Percentiles rank a stretch among this genome's conserved stretches.
Evolutionary conservation across 2,113 vertebrate genomes (phyloP).

Genomic region (Tragelaphus imberbis): DNA sequence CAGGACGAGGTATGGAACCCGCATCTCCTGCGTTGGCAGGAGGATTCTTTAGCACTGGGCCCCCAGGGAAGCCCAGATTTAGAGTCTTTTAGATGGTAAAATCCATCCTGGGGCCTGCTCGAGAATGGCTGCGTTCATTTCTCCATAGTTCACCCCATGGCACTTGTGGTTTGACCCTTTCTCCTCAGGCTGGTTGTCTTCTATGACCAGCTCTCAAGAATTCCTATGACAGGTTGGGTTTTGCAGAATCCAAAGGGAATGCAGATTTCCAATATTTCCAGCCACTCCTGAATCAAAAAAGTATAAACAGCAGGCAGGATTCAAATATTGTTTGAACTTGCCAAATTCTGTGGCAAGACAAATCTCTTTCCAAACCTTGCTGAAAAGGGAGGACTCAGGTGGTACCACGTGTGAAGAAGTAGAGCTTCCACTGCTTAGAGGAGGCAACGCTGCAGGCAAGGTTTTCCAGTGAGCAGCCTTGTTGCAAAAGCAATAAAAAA

Average conservation of each 20-base stretch:
- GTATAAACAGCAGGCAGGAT: background rate
- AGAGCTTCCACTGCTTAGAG: background rate
- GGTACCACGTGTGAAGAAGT: background rate
- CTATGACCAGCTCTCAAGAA: slow-evolving; percentile 1
- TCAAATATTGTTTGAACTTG: slow-evolving; percentile 13
- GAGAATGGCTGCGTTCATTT: background rate
- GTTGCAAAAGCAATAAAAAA: slow-evolving; percentile 77
- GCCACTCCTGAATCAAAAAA: background rate
- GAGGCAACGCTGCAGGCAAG: background rate
- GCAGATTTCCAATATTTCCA: slow-evolving; percentile 30
- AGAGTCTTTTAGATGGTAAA: background rate
- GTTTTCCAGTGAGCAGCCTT: slow-evolving; percentile 16
- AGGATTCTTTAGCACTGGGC: background rate
- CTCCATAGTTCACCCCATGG: background rate
- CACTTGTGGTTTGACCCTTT: background rate
- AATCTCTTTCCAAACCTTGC: background rate
- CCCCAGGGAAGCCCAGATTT: background rate
- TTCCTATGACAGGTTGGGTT: background rate
- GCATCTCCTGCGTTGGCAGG: background rate
- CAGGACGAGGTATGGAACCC: background rate
- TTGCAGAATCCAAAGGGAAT: slow-evolving; percentile 1
- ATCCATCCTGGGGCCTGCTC: background rate
- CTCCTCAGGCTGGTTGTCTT: background rate
- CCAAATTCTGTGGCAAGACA: background rate
- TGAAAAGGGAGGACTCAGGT: background rate